Evolutionary conservation across 2,113 vertebrate genomes (phyloP), one percentile per base, ranked within the genome.

Genomic region (Zootoca vivipara): DNA sequence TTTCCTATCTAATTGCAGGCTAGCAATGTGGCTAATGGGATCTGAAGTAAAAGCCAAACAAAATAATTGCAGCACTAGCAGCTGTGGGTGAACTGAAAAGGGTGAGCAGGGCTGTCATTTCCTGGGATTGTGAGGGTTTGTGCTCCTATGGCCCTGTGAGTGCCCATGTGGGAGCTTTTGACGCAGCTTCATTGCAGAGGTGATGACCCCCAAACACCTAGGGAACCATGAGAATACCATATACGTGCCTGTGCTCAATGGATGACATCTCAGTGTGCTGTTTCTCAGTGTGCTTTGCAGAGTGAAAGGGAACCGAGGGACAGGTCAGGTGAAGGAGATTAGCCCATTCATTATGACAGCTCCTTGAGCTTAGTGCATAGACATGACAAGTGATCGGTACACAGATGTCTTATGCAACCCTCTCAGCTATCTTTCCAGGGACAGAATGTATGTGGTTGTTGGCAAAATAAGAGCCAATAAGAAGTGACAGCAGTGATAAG

Each of bases 1-100:
- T 92, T 93, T 78, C 85, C 87, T 75, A 89, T 81, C 87, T 93
- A 93, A 93, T 94, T 94, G 94, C 74, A 93, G 90, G 80, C 84
- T 93, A 85, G 86, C 85, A 90, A 87, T 28, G 28, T 79, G 72
- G 92, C 91, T 95, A 95, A 94, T 83, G 91, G 92, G 89, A 94
- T 93, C 94, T 92, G 72, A 64, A 87, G 93, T 93, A 93, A 65
- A 78, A 78, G 42, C 28, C 12, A 67, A 35, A 80, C 83, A 79
- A 83, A 81, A 91, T 85, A 91, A 88, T 90, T 87, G 88, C 82
- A 40, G 84, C 86, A 90, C 89, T 77, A 87, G 87, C 89, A 85
- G 86, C 85, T 88, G 30, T 56, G 30, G 0, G 15, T 20, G 90
- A 22, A 13, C 0, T 85, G n/a, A 91, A 91, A 83, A 75, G 20